Percentiles rank a stretch among this genome's conserved stretches.
Conservation (phyloP, 64 coral and sea anemone species). For the Montipora foliosa region DNA sequence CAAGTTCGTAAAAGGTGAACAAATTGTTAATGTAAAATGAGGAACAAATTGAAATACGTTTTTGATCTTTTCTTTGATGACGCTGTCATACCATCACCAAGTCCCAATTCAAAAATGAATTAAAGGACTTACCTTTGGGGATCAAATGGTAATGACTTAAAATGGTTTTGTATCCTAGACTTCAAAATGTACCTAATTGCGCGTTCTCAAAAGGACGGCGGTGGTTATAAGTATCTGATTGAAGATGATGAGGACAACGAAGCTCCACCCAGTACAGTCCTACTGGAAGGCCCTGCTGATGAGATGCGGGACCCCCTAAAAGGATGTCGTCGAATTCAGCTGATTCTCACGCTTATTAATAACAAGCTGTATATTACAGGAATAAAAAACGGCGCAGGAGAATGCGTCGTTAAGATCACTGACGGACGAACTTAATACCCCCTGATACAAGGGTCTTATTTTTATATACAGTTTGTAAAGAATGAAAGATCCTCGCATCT, state of each 20-base stretch:
- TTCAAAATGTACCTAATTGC: constrained; percentile 17
- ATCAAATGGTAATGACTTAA: not conserved
- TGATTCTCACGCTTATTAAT: not conserved
- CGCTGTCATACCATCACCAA: too few species aligned
- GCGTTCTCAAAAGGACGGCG: constrained; percentile 15
- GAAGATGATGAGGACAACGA: not conserved
- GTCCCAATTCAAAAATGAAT: too few species aligned
- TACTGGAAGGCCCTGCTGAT: constrained; percentile 6
- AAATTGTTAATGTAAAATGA: not conserved
- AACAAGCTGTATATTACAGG: constrained; percentile 24
- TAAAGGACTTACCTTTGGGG: not conserved
- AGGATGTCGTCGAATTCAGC: constrained; percentile 9
- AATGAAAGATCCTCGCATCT: too few species aligned
- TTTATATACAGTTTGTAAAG: too few species aligned
- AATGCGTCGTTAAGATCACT: constrained; percentile 28
- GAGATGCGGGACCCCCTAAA: constrained; percentile 22
- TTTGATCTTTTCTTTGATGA: too few species aligned
- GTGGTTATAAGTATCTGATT: not conserved
- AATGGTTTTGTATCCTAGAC: not conserved
- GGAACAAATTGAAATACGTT: too few species aligned
- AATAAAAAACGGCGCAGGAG: constrained; percentile 4
- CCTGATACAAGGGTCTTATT: not conserved
- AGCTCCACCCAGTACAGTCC: constrained; percentile 1
- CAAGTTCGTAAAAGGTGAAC: too few species aligned
- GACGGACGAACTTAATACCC: not conserved